phyloP scores from a whole-genome alignment of 35 echinoderm and acorn worm species.

The Diadema setosum region DNA sequence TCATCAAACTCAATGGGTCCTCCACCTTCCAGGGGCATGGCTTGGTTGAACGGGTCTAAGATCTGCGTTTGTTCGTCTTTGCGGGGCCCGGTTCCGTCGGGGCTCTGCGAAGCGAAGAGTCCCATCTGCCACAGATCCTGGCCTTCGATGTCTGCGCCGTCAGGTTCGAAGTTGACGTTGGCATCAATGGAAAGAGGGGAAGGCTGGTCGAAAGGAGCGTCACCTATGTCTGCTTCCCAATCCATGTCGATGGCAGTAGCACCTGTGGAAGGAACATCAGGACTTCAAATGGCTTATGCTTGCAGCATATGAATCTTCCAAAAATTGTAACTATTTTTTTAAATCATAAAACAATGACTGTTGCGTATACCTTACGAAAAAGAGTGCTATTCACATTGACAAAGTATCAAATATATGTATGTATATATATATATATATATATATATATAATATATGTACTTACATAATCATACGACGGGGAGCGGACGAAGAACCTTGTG shows the following conservation, averaged over 20 bases:
- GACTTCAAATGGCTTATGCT: too few relatives aligned
- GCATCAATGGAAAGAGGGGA: slow-evolving; percentile 44
- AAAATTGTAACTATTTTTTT: too few relatives aligned
- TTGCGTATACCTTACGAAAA: too few relatives aligned
- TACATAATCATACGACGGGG: too few relatives aligned
- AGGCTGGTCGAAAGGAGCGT: slow-evolving; percentile 10
- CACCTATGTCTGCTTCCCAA: slow-evolving; percentile 54
- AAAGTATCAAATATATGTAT: too few relatives aligned
- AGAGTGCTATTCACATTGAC: too few relatives aligned
- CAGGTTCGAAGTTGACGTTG: slow-evolving; percentile 1
- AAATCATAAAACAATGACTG: too few relatives aligned
- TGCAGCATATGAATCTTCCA: too few relatives aligned
- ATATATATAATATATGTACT: too few relatives aligned
- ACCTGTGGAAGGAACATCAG: too few relatives aligned
- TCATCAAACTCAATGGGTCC: neutral
- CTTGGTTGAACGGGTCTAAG: neutral
- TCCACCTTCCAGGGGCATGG: neutral
- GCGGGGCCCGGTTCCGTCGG: slow-evolving; percentile 52
- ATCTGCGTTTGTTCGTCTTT: slow-evolving; percentile 32
- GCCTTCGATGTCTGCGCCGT: slow-evolving; percentile 54
- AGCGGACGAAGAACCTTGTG: too few relatives aligned
- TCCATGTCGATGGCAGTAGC: slow-evolving; percentile 43
- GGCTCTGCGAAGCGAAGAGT: slow-evolving; percentile 51
- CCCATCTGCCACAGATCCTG: slow-evolving; percentile 67
- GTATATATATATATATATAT: too few relatives aligned